Percentiles rank a stretch among this genome's conserved stretches.
These are phyloP conservation scores for Neomorphus geoffroyi DNA, from an alignment of 2,797 vertebrate species.

Conservation along the genomic window DNA sequence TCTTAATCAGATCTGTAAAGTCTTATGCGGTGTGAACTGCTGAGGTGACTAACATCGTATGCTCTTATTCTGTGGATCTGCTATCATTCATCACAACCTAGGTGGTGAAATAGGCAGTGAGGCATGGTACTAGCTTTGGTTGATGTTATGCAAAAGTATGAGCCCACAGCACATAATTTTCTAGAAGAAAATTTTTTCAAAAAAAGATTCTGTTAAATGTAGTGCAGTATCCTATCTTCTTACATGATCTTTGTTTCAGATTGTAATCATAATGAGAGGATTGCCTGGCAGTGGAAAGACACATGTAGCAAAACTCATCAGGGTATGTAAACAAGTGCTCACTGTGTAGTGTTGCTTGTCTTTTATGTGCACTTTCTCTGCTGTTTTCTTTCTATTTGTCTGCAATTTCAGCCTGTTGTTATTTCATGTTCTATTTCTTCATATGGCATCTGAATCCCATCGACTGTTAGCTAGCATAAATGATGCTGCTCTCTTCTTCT, in stretches of 20 bases:
- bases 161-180: neutral
- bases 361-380: neutral
- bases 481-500: neutral
- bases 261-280: slow-evolving; percentile 98
- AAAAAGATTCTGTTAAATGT: neutral
- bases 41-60: neutral
- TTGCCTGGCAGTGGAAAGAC: slow-evolving; percentile 97
- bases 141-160: neutral
- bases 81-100: neutral
- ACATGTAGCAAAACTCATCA: slow-evolving; percentile 96
- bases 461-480: neutral
- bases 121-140: neutral
- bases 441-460: neutral
- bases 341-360: neutral
- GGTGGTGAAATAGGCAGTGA: neutral
- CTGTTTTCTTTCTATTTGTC: neutral
- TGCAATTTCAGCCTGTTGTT: neutral
- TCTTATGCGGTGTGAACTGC: neutral
- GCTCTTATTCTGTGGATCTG: neutral
- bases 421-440: neutral
- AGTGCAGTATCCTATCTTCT: neutral
- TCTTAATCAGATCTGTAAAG: neutral
- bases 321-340: slow-evolving; percentile 79
- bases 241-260: slow-evolving; percentile 78
- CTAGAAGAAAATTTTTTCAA: neutral